These are phyloP conservation scores for Spongilla lacustris DNA, from an alignment of 37 sponge, comb jelly and placozoan species.

Conservation along the genomic window DNA sequence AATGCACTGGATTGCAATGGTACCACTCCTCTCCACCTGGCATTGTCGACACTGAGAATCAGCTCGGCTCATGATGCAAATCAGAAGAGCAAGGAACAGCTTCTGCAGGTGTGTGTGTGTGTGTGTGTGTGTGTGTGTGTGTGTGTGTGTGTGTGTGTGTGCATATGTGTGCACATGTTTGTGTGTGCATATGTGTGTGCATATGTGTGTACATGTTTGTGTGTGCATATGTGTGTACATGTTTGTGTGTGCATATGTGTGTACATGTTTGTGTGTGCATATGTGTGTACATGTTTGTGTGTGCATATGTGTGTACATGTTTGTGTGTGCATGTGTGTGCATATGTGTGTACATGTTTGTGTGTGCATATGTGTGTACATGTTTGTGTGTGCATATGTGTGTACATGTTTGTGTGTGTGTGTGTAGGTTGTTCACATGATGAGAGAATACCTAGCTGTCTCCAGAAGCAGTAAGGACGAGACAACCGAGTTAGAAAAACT, in stretches of 20 bases:
- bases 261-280: too few relatives aligned
- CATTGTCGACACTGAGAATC: constrained; percentile 57
- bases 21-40: constrained; percentile 71
- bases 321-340: neutral
- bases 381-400: neutral
- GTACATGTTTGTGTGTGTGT: neutral
- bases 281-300: constrained; percentile 1
- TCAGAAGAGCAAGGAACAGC: neutral
- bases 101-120: constrained; percentile 16
- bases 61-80: neutral
- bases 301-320: neutral
- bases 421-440: constrained; percentile 68
- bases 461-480: constrained; percentile 33
- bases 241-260: neutral
- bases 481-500: constrained; percentile 56
- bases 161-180: constrained; percentile 77
- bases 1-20: constrained; percentile 46
- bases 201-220: constrained; percentile 4
- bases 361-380: neutral
- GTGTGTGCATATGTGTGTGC: too few relatives aligned
- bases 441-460: constrained; percentile 45
- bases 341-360: neutral
- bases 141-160: too few relatives aligned
- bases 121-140: neutral
- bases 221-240: neutral